Evolutionary conservation across 1,140 invertebrate species (phyloP).

Genomic region (Drosophila teissieri): DNA sequence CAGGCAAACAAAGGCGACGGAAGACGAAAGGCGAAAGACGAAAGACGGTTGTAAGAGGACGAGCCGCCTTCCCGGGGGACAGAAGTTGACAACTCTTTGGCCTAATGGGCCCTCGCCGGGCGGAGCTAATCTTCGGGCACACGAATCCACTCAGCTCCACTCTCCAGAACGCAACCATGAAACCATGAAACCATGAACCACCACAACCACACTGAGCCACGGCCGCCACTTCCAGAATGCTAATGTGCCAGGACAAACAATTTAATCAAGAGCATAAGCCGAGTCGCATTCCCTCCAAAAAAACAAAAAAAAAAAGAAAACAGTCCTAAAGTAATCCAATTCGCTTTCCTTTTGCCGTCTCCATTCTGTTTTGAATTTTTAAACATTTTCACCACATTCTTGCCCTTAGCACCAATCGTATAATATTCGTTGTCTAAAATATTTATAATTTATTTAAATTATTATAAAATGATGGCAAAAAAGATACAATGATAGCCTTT

Average conservation of each 20-base stretch:
- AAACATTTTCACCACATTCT: too few relatives aligned
- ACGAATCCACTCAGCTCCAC: conserved; percentile 10
- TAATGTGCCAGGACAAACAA: conserved; percentile 30
- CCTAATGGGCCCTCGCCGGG: conserved; percentile 25
- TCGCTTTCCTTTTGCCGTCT: too few relatives aligned
- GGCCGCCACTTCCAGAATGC: conserved; percentile 26
- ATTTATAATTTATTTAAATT: too few relatives aligned
- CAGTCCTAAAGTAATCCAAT: too few relatives aligned
- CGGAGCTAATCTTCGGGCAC: conserved; percentile 32
- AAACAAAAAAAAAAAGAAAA: too few relatives aligned
- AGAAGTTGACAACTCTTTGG: conserved; percentile 39
- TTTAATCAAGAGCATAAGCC: conserved; percentile 19
- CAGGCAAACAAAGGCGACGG: conserved; percentile 19
- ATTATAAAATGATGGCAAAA: too few relatives aligned
- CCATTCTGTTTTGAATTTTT: too few relatives aligned
- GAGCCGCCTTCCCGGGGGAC: conserved; percentile 9
- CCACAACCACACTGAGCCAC: conserved; percentile 12
- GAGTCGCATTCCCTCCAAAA: too few relatives aligned
- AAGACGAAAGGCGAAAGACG: not conserved
- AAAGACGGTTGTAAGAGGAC: conserved; percentile 4
- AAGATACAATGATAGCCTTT: too few relatives aligned
- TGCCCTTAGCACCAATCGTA: too few relatives aligned
- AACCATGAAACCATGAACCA: conserved; percentile 15
- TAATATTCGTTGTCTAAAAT: too few relatives aligned
- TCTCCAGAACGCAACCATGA: conserved; percentile 26